Percentiles rank a stretch among this genome's conserved stretches.
phyloP scores from a whole-genome alignment of 2,888 invertebrate species.

The Agrotis clavis region DNA sequence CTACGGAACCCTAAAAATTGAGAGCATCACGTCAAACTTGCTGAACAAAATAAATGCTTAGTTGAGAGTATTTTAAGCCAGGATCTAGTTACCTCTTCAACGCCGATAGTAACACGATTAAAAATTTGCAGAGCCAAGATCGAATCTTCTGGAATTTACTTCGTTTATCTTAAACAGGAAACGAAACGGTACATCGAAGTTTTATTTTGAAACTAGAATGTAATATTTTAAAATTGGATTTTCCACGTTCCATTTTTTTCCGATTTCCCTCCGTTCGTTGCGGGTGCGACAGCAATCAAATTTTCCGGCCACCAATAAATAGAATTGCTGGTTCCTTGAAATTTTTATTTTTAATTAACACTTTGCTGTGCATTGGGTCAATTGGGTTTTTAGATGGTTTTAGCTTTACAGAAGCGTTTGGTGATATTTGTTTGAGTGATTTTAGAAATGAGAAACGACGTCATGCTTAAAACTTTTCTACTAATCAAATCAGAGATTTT shows the following conservation, averaged over 20 bases:
- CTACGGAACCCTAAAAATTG: background rate
- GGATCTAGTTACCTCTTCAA: background rate
- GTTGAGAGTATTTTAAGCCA: background rate
- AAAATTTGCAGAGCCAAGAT: slow-evolving; percentile 15
- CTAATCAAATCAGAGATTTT: no score
- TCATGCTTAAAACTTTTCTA: no score
- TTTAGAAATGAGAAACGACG: no score
- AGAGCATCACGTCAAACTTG: background rate
- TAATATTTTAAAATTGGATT: background rate
- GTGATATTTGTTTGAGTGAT: background rate
- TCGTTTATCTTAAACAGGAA: background rate
- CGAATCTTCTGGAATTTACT: background rate
- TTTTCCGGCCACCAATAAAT: no score
- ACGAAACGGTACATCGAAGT: background rate
- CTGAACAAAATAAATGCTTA: background rate
- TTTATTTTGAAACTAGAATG: background rate
- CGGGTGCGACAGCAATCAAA: no score
- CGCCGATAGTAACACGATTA: no score
- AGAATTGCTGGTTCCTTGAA: no score
- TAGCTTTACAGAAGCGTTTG: background rate
- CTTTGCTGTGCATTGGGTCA: background rate
- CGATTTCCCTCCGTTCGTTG: background rate
- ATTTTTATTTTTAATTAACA: no score
- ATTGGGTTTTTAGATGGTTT: background rate
- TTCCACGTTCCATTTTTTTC: background rate